Base-by-base conservation (phyloP, 2,797 vertebrate genomes). In the Prionace glauca region DNA sequence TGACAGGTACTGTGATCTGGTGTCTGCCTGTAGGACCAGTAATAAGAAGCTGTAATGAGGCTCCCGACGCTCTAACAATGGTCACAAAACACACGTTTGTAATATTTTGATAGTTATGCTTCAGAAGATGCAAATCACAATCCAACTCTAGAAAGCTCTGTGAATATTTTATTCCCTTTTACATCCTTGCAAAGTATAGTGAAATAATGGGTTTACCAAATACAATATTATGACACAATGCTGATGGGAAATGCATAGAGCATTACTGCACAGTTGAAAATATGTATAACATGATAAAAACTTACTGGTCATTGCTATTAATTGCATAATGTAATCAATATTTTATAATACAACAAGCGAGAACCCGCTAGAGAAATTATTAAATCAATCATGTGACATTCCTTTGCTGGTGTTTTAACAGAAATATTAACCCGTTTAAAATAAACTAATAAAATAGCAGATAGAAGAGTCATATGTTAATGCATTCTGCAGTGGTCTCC, bases 1-100 rank as follows among this genome's bases (percentile, higher is more conserved):
- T 69, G 90, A 69, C 62, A 92, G 90, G 22, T 69, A 20, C 90
- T 92, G 36, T 92, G 65, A 92, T 69, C n/a, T 92, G 65, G 62
- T 65, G n/a, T 20, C 32, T 91, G 65, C 65, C 90, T 92, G 36
- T 22, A 29, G 90, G 90, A 12, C 3, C 22, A 41, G 69, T 65
- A 65, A 41, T 41, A 41, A 41, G n/a, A 69, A 91, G 32, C 16
- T 91, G 88, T n/a, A 10, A 20, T 62, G 12, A 14, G 18, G 8
- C 88, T 36, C 62, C 32, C 88, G 67, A 88, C 11, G 16, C 50
- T n/a, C 20, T 65, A 32, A 62, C 32, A 0, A n/a, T 91, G 7
- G 32, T 20, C 88, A 91, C 29, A 65, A 67, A 41, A 20, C 65
- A 41, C 20, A 69, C n/a, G 67, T 36, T 69, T 69, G 56, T 8